Conservation (phyloP, 2,888 invertebrate species). For the Aelia acuminata region DNA sequence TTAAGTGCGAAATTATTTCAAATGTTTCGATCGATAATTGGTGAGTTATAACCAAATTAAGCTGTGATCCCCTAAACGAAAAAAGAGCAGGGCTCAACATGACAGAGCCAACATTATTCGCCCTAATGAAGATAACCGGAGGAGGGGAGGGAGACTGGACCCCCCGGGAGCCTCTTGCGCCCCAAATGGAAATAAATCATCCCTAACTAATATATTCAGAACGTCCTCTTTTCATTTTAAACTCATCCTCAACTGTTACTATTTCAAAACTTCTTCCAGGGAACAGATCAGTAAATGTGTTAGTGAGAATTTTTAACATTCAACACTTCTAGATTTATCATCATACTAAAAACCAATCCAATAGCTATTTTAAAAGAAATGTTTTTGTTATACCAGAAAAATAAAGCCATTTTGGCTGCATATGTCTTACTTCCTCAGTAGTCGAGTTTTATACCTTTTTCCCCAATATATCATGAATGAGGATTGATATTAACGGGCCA, state of each 20-base stretch:
- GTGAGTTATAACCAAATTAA: not conserved
- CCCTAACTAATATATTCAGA: not conserved
- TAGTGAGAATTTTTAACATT: no score
- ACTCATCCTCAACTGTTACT: not conserved
- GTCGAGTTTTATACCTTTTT: no score
- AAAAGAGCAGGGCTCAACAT: not conserved
- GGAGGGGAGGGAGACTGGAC: not conserved
- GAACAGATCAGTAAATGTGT: not conserved
- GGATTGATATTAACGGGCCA: no score
- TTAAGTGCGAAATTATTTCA: not conserved
- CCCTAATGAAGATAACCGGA: not conserved
- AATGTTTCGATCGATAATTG: not conserved
- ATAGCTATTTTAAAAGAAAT: no score
- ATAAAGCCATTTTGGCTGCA: no score
- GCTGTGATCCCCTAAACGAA: not conserved
- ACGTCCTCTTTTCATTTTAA: conserved; percentile 14
- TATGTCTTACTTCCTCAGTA: no score
- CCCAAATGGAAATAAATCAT: conserved; percentile 43
- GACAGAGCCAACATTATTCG: not conserved
- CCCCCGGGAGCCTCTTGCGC: not conserved
- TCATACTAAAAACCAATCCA: no score
- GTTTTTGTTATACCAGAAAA: no score
- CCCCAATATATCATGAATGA: no score
- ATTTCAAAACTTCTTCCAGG: not conserved
- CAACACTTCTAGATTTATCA: no score